phyloP scores from a whole-genome alignment of 2,113 vertebrate genomes.

The Pluvialis apricaria region DNA sequence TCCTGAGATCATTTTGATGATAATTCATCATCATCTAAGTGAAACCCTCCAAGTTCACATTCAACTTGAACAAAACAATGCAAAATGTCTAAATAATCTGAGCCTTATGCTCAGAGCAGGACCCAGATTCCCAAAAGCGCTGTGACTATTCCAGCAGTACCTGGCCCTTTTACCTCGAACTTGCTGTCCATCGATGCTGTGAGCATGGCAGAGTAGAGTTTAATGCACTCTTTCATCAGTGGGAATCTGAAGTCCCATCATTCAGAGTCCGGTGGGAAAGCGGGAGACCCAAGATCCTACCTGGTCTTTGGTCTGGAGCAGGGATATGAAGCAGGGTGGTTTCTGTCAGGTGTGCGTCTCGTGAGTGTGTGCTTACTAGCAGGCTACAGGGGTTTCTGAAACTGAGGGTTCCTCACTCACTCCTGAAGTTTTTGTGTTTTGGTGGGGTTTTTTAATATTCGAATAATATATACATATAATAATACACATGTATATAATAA shows the following conservation, averaged over 20 bases:
- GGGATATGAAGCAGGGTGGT: not conserved
- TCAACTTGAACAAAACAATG: not conserved
- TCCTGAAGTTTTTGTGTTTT: not conserved
- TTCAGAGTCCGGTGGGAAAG: not conserved
- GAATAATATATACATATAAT: not conserved
- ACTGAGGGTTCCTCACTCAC: not conserved
- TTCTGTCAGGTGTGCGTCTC: not conserved
- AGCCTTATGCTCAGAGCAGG: not conserved
- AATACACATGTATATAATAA: too few species aligned
- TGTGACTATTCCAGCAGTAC: not conserved
- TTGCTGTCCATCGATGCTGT: not conserved
- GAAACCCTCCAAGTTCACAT: not conserved
- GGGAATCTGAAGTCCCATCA: not conserved
- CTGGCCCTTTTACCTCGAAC: not conserved
- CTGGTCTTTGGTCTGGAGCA: not conserved
- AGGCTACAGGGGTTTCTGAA: not conserved
- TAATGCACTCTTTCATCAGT: rapidly evolving
- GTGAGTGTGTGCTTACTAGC: rapidly evolving
- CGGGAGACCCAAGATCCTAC: not conserved
- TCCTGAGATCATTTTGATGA: not conserved
- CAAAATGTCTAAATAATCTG: not conserved
- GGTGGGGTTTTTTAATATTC: not conserved
- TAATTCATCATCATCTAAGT: not conserved
- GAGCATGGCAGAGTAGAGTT: not conserved
- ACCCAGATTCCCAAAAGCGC: not conserved